Evolutionary conservation across 1,140 invertebrate species (phyloP).

Genomic region (Carposina sasakii): DNA sequence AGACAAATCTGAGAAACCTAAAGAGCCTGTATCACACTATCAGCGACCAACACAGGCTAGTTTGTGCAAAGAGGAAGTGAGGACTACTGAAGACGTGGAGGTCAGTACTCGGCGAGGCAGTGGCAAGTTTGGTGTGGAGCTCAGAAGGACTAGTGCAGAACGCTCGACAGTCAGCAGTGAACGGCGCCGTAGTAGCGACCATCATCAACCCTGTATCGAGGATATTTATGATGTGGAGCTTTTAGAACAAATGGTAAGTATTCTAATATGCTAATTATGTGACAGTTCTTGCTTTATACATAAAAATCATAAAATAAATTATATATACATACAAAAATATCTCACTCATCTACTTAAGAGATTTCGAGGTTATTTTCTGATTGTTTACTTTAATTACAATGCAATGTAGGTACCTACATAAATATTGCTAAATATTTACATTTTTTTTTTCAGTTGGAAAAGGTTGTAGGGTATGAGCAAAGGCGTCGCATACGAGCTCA

Average conservation of each 20-base stretch:
- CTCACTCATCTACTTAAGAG: too few relatives aligned
- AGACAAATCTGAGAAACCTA: constrained; percentile 33
- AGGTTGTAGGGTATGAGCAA: constrained; percentile 81
- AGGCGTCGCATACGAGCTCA: constrained; percentile 82
- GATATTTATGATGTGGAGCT: constrained; percentile 80
- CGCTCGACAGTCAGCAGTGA: constrained; percentile 51
- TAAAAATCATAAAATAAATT: too few relatives aligned
- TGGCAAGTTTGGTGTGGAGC: constrained; percentile 78
- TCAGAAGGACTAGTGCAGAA: constrained; percentile 72
- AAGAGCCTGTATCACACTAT: constrained; percentile 48
- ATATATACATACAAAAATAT: too few relatives aligned
- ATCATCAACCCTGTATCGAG: constrained; percentile 75
- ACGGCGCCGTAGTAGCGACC: constrained; percentile 58
- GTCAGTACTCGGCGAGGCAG: constrained; percentile 65
- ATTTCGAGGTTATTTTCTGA: too few relatives aligned
- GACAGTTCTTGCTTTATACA: too few relatives aligned
- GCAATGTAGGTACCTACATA: too few relatives aligned
- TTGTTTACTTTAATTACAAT: too few relatives aligned
- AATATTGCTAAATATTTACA: too few relatives aligned
- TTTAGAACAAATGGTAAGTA: constrained; percentile 78
- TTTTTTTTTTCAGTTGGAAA: constrained; percentile 82
- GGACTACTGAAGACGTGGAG: constrained; percentile 41
- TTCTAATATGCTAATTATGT: too few relatives aligned
- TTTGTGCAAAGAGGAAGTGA: constrained; percentile 54
- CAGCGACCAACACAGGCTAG: constrained; percentile 55